Base-by-base conservation (phyloP, 2,113 vertebrate species). In the Zosterops hypoxanthus region DNA sequence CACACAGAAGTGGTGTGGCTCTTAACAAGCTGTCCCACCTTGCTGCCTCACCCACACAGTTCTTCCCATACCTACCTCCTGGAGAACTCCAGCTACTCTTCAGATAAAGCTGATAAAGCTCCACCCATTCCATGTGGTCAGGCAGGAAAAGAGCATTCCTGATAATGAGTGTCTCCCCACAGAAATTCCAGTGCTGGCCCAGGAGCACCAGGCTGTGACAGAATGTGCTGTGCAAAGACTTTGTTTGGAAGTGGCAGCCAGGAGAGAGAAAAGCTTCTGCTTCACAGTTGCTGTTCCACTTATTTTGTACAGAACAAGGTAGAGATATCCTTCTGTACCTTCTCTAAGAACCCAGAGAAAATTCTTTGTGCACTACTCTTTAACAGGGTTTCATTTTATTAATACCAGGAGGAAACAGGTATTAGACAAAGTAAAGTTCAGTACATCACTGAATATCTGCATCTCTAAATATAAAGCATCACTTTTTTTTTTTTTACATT, bases 381-480 rank as follows among this genome's bases (percentile, higher is more conserved):
- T 50, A 86, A 52, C 60, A 71, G 36, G 31, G 41, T 68, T 89
- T 69, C 12, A n/a, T 75, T 94, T 95, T 94, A 95, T 87, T 95
- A 53, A 76, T 34, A 70, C 11, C 63, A 94, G 90, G 76, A 94
- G 85, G 57, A 91, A 95, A 71, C 57, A 89, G 60, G 12, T 61
- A 76, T 14, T 61, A 66, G 72, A 93, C 53, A 93, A 55, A 65
- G 66, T 57, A 65, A 95, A 79, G 86, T 84, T 94, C 89, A 93
- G 59, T 69, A 84, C 18, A 36, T 46, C 83, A 68, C 71, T 85
- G 61, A 83, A 47, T 88, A 92, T 39, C 79, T 94, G 81, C 82
- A 93, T 53, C 70, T 91, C 92, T 93, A 96, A 88, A 95, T 97
- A 97, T 64, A 98, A 97, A 97, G 77, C 82, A 72, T 42, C 73